Evolutionary conservation across 1,140 invertebrate species (phyloP).

Genomic region (Trichonephila clavata): DNA sequence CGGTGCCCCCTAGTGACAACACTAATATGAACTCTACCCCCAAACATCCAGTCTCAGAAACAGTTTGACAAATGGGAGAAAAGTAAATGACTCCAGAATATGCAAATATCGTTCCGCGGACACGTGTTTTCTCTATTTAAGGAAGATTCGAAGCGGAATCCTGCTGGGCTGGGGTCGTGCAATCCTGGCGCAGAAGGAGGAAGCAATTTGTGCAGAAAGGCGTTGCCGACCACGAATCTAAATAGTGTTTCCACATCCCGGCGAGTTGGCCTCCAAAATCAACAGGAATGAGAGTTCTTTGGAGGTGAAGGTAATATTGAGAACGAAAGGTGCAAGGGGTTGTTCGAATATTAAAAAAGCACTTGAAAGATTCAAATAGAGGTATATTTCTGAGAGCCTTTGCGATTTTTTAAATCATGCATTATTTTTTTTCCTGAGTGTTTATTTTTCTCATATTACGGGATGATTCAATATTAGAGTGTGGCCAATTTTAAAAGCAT

Average conservation of each 20-base stretch:
- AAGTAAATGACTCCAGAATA: background rate
- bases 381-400: no score
- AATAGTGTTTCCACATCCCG: constrained; percentile 56
- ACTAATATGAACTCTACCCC: no score
- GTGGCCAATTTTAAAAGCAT: no score
- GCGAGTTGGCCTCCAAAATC: constrained; percentile 60
- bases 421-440: no score
- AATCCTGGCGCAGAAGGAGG: background rate
- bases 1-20: no score
- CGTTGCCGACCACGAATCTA: constrained; percentile 60
- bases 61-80: background rate
- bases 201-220: constrained; percentile 28
- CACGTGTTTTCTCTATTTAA: background rate
- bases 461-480: no score
- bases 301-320: constrained; percentile 40
- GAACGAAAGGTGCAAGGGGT: background rate
- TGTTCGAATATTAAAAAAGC: background rate
- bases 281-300: constrained; percentile 51
- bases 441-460: no score
- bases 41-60: background rate
- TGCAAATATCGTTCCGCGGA: background rate
- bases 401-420: no score
- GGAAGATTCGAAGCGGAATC: background rate
- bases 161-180: background rate
- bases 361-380: background rate